Percentiles rank a stretch among this genome's conserved stretches.
Evolutionary conservation across 2,113 vertebrate species (phyloP).

Genomic region (Zosterops hypoxanthus): DNA sequence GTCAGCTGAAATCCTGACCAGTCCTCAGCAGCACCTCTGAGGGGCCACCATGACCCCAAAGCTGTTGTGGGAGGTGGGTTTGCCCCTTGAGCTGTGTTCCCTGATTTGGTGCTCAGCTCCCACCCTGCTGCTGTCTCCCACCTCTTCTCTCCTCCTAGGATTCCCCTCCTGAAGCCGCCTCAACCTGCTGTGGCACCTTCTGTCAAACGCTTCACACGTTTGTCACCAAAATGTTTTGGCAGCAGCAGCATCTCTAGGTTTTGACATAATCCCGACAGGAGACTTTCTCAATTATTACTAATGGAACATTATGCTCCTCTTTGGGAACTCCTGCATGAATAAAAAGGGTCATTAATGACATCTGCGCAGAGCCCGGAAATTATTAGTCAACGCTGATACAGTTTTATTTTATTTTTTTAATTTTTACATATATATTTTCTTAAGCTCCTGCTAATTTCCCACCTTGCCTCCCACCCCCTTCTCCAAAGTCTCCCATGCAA

Average conservation of each 20-base stretch:
- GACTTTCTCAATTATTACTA: slow-evolving; percentile 82
- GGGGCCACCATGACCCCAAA: not conserved
- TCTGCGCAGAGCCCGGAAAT: slow-evolving; percentile 73
- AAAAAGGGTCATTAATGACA: slow-evolving; percentile 84
- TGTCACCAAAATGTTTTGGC: slow-evolving; percentile 84
- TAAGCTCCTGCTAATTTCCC: slow-evolving; percentile 66
- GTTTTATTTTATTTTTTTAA: slow-evolving; percentile 64
- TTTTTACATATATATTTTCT: slow-evolving; percentile 53
- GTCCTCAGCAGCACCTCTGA: not conserved
- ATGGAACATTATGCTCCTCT: slow-evolving; percentile 79
- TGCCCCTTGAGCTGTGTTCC: accelerated
- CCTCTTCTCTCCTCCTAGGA: not conserved
- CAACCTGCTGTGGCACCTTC: slow-evolving; percentile 71
- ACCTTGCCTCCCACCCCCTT: slow-evolving; percentile 48
- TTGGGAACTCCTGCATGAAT: slow-evolving; percentile 81
- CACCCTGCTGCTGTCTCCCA: not conserved
- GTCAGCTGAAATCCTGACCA: not conserved
- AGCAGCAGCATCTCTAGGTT: slow-evolving; percentile 79
- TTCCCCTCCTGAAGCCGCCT: slow-evolving; percentile 56
- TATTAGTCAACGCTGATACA: slow-evolving; percentile 72
- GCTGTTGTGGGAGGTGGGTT: not conserved
- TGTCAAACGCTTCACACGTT: slow-evolving; percentile 72
- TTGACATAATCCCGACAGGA: slow-evolving; percentile 80
- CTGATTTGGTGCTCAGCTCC: not conserved
- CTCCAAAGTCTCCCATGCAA: slow-evolving; percentile 33